Percentiles rank a stretch among this genome's conserved stretches.
Evolutionary conservation across 2,888 invertebrate species (phyloP).

Genomic region (Boloria euphrosyne): DNA sequence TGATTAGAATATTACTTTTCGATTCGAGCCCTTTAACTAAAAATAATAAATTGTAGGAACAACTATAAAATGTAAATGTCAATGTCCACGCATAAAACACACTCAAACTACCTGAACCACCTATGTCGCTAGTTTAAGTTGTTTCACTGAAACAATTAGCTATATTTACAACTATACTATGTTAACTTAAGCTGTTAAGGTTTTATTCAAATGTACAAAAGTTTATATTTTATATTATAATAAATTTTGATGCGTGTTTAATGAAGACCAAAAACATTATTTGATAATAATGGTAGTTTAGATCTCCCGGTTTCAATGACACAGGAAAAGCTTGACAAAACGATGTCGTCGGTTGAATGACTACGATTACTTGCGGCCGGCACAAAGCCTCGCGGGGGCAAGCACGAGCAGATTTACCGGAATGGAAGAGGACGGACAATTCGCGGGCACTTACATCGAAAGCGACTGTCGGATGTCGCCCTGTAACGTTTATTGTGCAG

Average conservation of each 20-base stretch:
- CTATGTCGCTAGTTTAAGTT: too few species aligned
- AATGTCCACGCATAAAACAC: too few species aligned
- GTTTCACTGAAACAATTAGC: too few species aligned
- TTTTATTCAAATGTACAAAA: too few species aligned
- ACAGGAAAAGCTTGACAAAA: conserved; percentile 30
- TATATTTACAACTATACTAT: too few species aligned
- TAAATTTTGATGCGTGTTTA: not conserved
- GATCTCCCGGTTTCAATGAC: conserved; percentile 16
- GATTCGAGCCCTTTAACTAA: too few species aligned
- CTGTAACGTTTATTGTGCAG: conserved; percentile 5
- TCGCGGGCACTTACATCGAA: conserved; percentile 15
- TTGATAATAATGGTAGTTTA: not conserved
- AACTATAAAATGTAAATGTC: too few species aligned
- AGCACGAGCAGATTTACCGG: not conserved
- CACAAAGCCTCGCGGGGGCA: conserved; percentile 9
- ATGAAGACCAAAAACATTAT: not conserved
- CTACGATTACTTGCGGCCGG: conserved; percentile 13
- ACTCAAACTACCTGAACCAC: too few species aligned
- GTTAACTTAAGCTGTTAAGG: too few species aligned
- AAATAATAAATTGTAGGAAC: too few species aligned
- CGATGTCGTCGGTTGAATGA: conserved; percentile 26
- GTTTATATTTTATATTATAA: not conserved
- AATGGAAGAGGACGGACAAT: conserved; percentile 5
- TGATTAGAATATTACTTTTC: too few species aligned
- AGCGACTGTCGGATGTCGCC: conserved; percentile 15